These are phyloP conservation scores for Bhutanitis thaidina DNA, from an alignment of 2,888 invertebrate species.

Conservation along the genomic window DNA sequence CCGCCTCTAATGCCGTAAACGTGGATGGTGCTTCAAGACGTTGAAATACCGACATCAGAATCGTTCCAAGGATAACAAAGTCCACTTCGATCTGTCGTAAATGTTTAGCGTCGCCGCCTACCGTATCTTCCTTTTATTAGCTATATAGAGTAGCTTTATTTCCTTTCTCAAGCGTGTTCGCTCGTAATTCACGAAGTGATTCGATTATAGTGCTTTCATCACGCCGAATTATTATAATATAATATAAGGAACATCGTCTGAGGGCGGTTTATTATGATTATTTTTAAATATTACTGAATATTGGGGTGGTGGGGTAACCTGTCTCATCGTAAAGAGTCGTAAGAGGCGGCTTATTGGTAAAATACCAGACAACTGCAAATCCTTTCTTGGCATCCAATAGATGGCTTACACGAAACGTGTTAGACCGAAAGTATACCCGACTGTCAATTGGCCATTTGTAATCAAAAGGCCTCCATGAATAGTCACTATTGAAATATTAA, in stretches of 20 bases:
- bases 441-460: no score
- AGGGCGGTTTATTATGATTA: no score
- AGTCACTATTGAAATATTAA: no score
- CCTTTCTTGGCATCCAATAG: no score
- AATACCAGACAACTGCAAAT: no score
- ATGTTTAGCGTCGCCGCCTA: constrained; percentile 14
- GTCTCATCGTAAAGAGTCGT: no score
- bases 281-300: no score
- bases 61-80: constrained; percentile 13
- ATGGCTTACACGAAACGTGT: no score
- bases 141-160: constrained; percentile 14
- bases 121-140: constrained; percentile 15
- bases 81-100: constrained; percentile 18
- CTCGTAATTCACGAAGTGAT: constrained; percentile 11
- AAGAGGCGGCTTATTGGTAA: no score
- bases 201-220: constrained; percentile 15
- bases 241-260: background rate
- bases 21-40: constrained; percentile 1
- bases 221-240: background rate
- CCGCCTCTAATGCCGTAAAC: constrained; percentile 1
- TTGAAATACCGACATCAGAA: constrained; percentile 10
- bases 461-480: no score
- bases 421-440: no score
- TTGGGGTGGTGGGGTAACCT: no score
- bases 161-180: constrained; percentile 12